Conservation (phyloP, 2,888 invertebrate genomes). For the Encarsia formosa region DNA sequence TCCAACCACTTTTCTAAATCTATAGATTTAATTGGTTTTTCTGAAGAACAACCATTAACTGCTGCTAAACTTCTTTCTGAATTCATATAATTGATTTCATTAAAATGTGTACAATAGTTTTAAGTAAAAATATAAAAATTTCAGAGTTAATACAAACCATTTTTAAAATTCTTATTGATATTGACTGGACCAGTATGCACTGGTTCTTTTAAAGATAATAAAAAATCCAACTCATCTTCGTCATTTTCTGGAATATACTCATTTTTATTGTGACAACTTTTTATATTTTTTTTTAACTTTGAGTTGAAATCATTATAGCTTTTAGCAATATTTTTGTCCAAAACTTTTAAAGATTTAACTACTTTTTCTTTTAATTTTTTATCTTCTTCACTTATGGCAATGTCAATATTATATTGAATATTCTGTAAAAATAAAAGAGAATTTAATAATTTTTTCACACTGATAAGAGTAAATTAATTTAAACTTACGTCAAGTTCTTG, state of each 20-base stretch:
- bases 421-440: constrained; percentile 9
- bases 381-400: not conserved
- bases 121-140: not conserved
- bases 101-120: not conserved
- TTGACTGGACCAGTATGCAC: constrained; percentile 21
- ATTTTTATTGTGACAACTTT: not conserved
- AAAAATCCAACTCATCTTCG: constrained; percentile 42
- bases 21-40: constrained; percentile 35
- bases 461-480: not conserved
- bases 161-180: constrained; percentile 14
- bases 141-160: constrained; percentile 9
- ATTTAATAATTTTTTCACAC: not conserved
- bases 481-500: constrained; percentile 17
- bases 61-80: constrained; percentile 12
- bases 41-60: not conserved
- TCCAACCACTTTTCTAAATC: constrained; percentile 47
- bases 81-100: not conserved
- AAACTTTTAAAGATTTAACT: not conserved
- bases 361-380: constrained; percentile 2
- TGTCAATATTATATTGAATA: constrained; percentile 6
- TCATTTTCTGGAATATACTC: constrained; percentile 9
- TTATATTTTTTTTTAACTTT: not conserved
- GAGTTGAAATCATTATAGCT: not conserved
- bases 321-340: not conserved
- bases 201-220: constrained; percentile 41